A percentile compares a stretch with the other conserved stretches of the same genome.
These are phyloP conservation scores for Quiscalus mexicanus DNA, from an alignment of 2,113 vertebrate genomes.

Conservation along the genomic window DNA sequence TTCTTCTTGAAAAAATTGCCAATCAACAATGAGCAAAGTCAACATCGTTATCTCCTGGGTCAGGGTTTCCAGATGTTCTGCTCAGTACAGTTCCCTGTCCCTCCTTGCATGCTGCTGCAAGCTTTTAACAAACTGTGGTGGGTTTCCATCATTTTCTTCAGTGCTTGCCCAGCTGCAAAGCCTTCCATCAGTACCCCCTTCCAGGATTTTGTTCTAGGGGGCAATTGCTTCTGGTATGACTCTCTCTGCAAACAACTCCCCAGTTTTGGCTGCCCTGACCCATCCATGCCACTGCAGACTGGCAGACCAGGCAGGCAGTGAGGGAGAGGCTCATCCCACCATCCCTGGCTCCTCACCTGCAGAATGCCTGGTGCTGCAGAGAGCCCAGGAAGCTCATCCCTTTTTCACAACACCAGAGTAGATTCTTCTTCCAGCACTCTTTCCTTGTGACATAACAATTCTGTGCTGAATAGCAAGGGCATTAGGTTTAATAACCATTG, in stretches of 20 bases:
- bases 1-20: not conserved
- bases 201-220: not conserved
- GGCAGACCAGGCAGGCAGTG: not conserved
- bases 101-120: not conserved
- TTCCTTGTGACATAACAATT: not conserved
- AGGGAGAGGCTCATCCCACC: not conserved
- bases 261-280: not conserved
- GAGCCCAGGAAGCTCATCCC: not conserved
- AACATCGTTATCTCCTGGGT: not conserved
- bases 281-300: not conserved
- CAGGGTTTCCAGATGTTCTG: not conserved
- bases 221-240: not conserved
- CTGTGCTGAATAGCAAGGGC: not conserved
- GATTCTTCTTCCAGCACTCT: not conserved
- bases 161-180: not conserved
- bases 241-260: not conserved
- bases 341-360: not conserved
- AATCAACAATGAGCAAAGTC: not conserved
- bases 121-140: not conserved
- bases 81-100: not conserved
- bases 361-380: not conserved
- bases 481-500: conserved; percentile 1
- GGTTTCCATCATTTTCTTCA: not conserved
- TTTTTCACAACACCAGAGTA: rapidly evolving
- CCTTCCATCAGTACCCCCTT: not conserved